Evolutionary conservation across 2,797 vertebrate species (phyloP).

Genomic region (Saxicola maurus): DNA sequence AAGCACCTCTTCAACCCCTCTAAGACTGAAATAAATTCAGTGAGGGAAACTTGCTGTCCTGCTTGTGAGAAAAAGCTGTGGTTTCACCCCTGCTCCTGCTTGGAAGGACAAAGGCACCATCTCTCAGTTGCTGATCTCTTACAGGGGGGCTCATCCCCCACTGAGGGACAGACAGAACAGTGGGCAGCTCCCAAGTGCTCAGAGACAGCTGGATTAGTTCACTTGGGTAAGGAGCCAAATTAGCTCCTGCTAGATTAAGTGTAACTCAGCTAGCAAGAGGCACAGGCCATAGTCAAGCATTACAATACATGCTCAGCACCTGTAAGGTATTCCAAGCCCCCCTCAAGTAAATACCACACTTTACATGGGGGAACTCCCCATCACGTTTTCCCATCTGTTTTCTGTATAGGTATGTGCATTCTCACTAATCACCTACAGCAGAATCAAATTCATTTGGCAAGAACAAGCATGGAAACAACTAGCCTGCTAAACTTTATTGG

Average conservation of each 20-base stretch:
- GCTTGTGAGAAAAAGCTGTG: not conserved
- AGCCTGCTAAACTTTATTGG: not conserved
- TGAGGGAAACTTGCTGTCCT: not conserved
- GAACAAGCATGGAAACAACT: not conserved
- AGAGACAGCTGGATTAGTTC: not conserved
- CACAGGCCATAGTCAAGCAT: not conserved
- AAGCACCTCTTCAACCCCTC: not conserved
- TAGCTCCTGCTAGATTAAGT: not conserved
- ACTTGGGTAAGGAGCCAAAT: not conserved
- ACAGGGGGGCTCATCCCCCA: not conserved
- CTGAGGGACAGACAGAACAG: not conserved
- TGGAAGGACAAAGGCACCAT: not conserved
- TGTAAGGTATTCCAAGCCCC: not conserved
- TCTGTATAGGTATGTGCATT: not conserved
- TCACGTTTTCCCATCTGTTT: not conserved
- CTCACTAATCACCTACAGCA: not conserved
- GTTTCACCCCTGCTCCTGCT: not conserved
- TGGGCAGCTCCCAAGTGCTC: not conserved
- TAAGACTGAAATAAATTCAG: not conserved
- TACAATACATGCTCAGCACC: fast-evolving
- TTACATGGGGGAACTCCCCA: not conserved
- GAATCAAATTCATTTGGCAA: not conserved
- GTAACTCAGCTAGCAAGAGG: not conserved
- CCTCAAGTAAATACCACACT: not conserved
- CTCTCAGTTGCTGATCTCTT: not conserved